Conservation (phyloP, 2,797 vertebrate genomes). For the Calcarius lapponicus region DNA sequence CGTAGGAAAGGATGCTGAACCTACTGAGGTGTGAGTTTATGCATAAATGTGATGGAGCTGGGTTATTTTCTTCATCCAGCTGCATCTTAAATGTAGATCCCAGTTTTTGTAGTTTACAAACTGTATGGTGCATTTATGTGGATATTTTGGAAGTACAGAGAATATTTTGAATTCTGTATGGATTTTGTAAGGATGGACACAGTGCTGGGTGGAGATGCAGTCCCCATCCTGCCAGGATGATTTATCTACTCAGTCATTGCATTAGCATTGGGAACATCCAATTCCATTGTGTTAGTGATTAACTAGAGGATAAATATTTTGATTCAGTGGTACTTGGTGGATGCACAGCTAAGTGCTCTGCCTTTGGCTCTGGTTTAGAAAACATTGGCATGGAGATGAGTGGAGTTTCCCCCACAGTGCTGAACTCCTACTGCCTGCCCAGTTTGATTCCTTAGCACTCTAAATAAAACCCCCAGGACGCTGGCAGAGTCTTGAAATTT, state of each 20-base stretch:
- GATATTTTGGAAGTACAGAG: not conserved
- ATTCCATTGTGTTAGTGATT: not conserved
- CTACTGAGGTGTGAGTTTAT: not conserved
- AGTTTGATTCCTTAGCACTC: conserved; percentile 31
- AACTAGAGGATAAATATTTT: not conserved
- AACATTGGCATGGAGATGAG: conserved; percentile 19
- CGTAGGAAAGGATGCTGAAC: fast-evolving
- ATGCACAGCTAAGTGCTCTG: not conserved
- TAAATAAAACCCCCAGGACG: conserved; percentile 44
- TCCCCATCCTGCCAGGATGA: not conserved
- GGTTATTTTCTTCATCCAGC: not conserved
- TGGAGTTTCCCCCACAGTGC: not conserved
- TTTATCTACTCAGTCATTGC: not conserved
- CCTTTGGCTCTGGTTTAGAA: conserved; percentile 39
- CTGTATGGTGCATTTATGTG: not conserved
- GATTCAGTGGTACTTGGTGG: not conserved
- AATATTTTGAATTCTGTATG: not conserved
- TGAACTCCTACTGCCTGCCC: conserved; percentile 30
- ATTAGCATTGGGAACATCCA: not conserved
- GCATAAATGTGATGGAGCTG: not conserved
- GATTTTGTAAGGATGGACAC: not conserved
- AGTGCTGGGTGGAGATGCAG: not conserved
- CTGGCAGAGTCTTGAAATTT: conserved; percentile 32
- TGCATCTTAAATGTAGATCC: not conserved
- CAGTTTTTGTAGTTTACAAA: not conserved